Conservation (phyloP, 1,140 invertebrate genomes). For the Pseudomyrmex sp. region DNA sequence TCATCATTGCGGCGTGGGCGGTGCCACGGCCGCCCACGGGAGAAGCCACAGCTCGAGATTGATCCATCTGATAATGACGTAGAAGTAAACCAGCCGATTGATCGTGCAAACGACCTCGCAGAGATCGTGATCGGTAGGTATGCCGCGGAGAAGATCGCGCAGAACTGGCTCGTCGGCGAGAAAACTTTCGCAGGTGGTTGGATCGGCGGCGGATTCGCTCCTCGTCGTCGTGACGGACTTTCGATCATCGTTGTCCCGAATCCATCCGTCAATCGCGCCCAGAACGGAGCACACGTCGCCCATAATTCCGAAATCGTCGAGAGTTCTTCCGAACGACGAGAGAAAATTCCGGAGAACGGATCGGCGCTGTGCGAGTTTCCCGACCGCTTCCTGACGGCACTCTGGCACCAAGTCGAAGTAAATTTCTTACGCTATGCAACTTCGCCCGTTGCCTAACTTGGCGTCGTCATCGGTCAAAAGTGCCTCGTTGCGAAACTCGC, state of each 20-base stretch:
- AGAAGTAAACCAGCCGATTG: conserved; percentile 73
- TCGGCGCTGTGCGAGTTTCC: background rate
- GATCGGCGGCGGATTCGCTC: background rate
- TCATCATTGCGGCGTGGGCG: conserved; percentile 16
- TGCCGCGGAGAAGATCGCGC: conserved; percentile 65
- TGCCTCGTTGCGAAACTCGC: conserved; percentile 62
- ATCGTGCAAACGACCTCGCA: conserved; percentile 69
- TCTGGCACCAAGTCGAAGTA: background rate
- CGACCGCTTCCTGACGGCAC: background rate
- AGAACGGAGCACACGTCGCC: conserved; percentile 54
- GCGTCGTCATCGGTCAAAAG: conserved; percentile 73
- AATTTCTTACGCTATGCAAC: conserved; percentile 49
- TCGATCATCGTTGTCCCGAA: background rate
- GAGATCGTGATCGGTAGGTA: conserved; percentile 55
- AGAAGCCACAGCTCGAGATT: conserved; percentile 73
- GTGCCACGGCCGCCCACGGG: conserved; percentile 49
- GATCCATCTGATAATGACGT: conserved; percentile 75
- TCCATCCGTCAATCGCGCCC: conserved; percentile 29
- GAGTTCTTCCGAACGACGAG: conserved; percentile 4
- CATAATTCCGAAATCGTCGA: conserved; percentile 34
- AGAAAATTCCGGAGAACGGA: conserved; percentile 56
- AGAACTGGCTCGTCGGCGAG: conserved; percentile 61
- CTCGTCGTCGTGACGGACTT: background rate
- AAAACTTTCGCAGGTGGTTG: conserved; percentile 21
- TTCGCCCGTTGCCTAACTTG: conserved; percentile 69